Evolutionary conservation across 2,888 invertebrate species (phyloP), one percentile per base, ranked within the genome.

Genomic region (Apamea anceps): DNA sequence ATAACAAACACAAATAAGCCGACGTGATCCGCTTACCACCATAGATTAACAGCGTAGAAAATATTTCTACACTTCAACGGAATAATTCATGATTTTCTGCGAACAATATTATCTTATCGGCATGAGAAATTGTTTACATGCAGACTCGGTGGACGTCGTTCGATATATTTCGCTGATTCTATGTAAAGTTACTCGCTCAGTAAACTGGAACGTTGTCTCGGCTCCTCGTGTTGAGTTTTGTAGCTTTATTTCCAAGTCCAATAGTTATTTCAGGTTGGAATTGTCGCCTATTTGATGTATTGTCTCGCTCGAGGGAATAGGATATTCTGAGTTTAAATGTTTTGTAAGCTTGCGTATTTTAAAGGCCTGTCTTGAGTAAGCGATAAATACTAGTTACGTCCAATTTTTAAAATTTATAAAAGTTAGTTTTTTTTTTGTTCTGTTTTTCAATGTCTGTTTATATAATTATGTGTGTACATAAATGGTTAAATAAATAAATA

Each of bases 1-100:
- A 96, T 96, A 96, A 96, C 96, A 95, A 96, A 96, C 95, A 96
- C 94, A 95, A 96, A 95, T 96, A 96, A 96, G 94, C 93, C 94
- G 96, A 96, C 96, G 94, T 96, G 96, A 97, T 96, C 96, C 95
- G 95, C 96, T 97, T 96, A 96, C 95, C 92, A 92, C 89, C 93
- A 93, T 93, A 96, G 96, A 96, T 96, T 96, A 96, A 92, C 93
- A 93, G 89, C 85, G 89, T 89, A 91, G 93, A 93, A 93, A 94
- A 93, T 94, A 95, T 94, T 94, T 92, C 93, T 93, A 91, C 92
- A 93, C 91, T 93, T 91, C 92, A 87, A 85, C 87, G 75, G 93
- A 92, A 93, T 94, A 94, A 94, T 93, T 94, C 95, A 94, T 93
- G 92, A 93, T 92, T 92, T 91, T 76, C 92, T 91, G 90, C 88